Percentiles rank a stretch among this genome's conserved stretches.
Evolutionary conservation across 2,797 vertebrate species (phyloP).

Genomic region (Esox lucius): DNA sequence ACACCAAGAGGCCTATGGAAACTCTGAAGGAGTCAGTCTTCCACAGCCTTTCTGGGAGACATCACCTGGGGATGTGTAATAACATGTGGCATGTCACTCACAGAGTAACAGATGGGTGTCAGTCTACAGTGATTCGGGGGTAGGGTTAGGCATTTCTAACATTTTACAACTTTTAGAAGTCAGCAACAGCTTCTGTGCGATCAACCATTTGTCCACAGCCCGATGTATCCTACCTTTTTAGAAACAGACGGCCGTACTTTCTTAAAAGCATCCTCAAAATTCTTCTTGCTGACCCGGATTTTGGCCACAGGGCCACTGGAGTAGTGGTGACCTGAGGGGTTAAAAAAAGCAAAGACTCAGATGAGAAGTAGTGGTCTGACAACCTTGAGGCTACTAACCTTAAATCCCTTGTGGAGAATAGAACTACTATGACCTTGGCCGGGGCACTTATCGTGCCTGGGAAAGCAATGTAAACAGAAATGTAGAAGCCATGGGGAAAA

Average conservation of each 20-base stretch:
- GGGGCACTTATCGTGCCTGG: neutral
- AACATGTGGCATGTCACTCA: neutral
- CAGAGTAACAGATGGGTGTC: neutral
- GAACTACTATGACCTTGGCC: neutral
- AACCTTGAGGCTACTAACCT: neutral
- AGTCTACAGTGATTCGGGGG: neutral
- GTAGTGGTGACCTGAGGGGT: slow-evolving; percentile 41
- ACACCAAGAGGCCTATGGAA: no score
- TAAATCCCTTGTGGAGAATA: neutral
- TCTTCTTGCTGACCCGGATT: slow-evolving; percentile 78
- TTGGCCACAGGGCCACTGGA: slow-evolving; percentile 52
- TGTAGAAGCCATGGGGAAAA: neutral
- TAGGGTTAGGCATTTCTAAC: neutral
- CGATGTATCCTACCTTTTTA: slow-evolving; percentile 80
- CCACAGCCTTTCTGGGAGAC: no score
- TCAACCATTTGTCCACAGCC: neutral
- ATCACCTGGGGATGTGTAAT: no score
- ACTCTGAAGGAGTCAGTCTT: no score
- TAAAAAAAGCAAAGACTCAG: neutral
- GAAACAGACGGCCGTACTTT: slow-evolving; percentile 90
- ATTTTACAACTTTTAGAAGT: neutral
- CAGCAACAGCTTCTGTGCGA: neutral
- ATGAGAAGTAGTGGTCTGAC: neutral
- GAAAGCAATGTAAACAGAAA: neutral
- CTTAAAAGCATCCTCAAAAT: slow-evolving; percentile 90